Base-by-base conservation (phyloP, 1,140 invertebrate genomes). In the Eumeta japonica region DNA sequence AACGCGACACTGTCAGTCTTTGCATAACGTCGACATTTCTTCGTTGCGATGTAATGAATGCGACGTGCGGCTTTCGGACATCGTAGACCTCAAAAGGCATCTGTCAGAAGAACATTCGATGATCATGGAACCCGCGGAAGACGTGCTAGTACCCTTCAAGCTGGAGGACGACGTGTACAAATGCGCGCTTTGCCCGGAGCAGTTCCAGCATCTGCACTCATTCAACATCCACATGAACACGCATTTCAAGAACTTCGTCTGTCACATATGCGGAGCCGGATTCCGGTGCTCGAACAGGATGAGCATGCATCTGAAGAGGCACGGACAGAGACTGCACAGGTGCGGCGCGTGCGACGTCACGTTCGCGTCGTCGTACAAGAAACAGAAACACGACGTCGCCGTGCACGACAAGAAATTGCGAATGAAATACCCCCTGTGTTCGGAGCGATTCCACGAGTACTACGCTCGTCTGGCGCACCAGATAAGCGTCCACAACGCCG, bases 391-490 rank as follows among this genome's bases (percentile, higher is more conserved):
- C 30, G 53, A 40, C 18, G 44, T 61, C n/a, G 13, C 45, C 13
- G 51, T 52, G 9, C 58, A 61, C 14, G 53, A 50, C 0, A 34
- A 30, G 0, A 36, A 54, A 41, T 36, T 48, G n/a, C 42, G 29
- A 9, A 28, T 40, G 10, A 33, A 17, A 70, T 30, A 70, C 68
- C 40, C 52, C 62, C 0, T 58, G 65, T 0, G 55, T 67, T 0
- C 40, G 64, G 10, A 65, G 68, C n/a, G 60, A 62, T n/a, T 72
- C 63, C 36, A 70, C 0, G 67, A 62, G 0, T 70, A 67, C 36
- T 70, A 72, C 40, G 61, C 58, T 0, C 33, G 64, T 3, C 63
- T 70, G 32, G 64, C 70, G 17, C 65, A 73, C 45, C 16, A 68
- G 29, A 61, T 62, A 0, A 62, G 68, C 43, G 62, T 67, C 0